Conservation (phyloP, 2,888 invertebrate species). For the Rosalia funebris region DNA sequence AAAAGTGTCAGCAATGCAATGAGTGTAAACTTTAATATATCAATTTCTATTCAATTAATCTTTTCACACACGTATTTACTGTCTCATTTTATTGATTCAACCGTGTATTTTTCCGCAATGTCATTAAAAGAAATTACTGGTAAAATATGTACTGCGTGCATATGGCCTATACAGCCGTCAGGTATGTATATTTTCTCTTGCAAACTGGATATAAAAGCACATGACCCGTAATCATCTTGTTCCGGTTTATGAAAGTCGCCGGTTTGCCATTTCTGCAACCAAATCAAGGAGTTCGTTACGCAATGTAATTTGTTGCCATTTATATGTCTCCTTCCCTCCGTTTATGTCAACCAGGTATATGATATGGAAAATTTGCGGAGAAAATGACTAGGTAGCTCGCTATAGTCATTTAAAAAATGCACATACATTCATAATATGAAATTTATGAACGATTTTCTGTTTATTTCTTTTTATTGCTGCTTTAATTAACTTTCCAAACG, state of each 20-base stretch:
- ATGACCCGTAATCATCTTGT: constrained; percentile 20
- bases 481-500: not conserved
- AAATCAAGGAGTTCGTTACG: constrained; percentile 4
- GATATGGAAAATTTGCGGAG: not conserved
- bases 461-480: not conserved
- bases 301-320: not conserved
- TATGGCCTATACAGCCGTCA: too few relatives aligned
- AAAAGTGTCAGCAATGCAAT: too few relatives aligned
- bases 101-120: too few relatives aligned
- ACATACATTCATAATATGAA: not conserved
- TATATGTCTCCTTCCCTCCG: not conserved
- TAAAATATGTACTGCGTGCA: too few relatives aligned
- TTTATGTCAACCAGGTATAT: not conserved
- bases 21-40: too few relatives aligned
- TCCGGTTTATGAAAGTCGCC: constrained; percentile 15
- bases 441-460: too few relatives aligned
- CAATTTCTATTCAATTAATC: too few relatives aligned
- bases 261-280: not conserved
- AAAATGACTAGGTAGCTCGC: not conserved
- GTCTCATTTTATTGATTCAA: too few relatives aligned
- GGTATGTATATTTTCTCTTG: constrained; percentile 14
- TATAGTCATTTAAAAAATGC: not conserved
- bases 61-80: too few relatives aligned
- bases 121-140: too few relatives aligned
- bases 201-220: constrained; percentile 11